Evolutionary conservation across 2,113 vertebrate species (phyloP), one percentile per base, ranked within the genome.

Genomic region (Potamarius usumacintae): DNA sequence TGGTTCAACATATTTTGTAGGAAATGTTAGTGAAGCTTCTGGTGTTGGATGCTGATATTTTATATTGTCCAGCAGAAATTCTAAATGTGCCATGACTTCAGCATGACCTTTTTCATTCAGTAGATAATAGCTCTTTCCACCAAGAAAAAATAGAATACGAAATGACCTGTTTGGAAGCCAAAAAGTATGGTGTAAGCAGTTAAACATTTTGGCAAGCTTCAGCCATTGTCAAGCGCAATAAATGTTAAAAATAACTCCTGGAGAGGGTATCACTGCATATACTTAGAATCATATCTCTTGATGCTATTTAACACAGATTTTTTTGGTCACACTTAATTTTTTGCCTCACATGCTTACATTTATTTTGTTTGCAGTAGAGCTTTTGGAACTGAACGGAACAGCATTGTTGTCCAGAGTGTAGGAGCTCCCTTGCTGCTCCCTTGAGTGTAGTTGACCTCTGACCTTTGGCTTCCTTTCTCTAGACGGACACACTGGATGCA

Each of bases 401-500:
- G 53, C 87, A 74, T 83, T 42, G 87, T 14, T 85, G 60, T 7
- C 53, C 5, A 42, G 69, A 87, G 67, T 88, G 50, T 27, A 52
- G 27, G 34, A 50, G 22, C 89, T 67, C 34, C 67, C 76, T 60
- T 86, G 74, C 83, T 83, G 14, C 67, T 83, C 76, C 27, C 69
- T 57, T 20, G 72, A 62, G 63, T 74, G 69, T 71, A 71, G 77
- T 83, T 81, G 82, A 92, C 74, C 79, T 81, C 53, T 87, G 57
- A 83, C 84, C 63, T 63, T 65, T 83, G 6, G 71, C 78, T 90
- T 78, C 79, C 89, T 78, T 42, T 30, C 52, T 89, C 94, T 92
- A 99, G 98, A 95, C 96, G 94, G 98, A 99, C 91, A 96, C 96
- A 42, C 88, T 99, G 94, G 98, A 99, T 87, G 95, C 96, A 85